These are phyloP conservation scores for Sarcophaga caerulescens DNA, from an alignment of 2,888 invertebrate genomes.

Conservation along the genomic window DNA sequence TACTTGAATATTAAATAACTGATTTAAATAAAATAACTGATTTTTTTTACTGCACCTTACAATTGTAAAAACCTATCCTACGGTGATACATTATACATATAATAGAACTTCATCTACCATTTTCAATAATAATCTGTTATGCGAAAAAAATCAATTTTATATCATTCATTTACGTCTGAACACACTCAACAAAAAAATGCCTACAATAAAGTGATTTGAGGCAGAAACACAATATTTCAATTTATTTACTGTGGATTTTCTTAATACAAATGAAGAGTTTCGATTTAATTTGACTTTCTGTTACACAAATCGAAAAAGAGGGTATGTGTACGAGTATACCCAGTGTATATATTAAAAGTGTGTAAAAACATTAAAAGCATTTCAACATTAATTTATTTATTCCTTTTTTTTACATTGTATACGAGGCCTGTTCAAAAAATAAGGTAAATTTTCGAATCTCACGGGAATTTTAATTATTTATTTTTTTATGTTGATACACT, in stretches of 20 bases:
- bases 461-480: too few relatives aligned
- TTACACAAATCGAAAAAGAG: conserved; percentile 14
- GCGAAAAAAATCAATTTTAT: neutral
- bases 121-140: too few relatives aligned
- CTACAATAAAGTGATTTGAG: too few relatives aligned
- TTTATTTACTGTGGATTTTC: conserved; percentile 31
- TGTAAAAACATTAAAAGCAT: conserved; percentile 37
- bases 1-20: too few relatives aligned
- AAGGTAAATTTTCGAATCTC: neutral
- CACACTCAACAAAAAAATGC: neutral
- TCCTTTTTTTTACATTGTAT: neutral
- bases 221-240: conserved; percentile 44
- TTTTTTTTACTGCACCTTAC: too few relatives aligned
- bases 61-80: too few relatives aligned
- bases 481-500: too few relatives aligned
- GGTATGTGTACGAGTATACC: conserved; percentile 6
- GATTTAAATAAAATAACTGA: too few relatives aligned
- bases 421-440: too few relatives aligned
- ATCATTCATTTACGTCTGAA: neutral
- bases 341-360: conserved; percentile 20
- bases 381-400: conserved; percentile 34
- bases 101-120: too few relatives aligned
- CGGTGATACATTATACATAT: too few relatives aligned
- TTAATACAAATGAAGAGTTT: conserved; percentile 5
- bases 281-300: conserved; percentile 15